phyloP scores from a whole-genome alignment of 2,797 vertebrate genomes.

The Valencia hispanica region DNA sequence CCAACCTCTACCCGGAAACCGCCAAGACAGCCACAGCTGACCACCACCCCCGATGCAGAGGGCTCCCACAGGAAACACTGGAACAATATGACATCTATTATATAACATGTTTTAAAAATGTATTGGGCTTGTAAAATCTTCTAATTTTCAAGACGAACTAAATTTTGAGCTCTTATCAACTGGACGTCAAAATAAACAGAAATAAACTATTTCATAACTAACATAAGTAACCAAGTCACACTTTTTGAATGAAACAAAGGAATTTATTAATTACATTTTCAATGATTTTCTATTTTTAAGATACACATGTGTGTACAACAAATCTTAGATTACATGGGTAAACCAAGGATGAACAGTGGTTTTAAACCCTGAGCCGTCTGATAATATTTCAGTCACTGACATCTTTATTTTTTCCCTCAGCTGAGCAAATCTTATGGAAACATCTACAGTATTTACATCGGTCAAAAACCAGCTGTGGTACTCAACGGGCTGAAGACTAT shows the following conservation, averaged over 20 bases:
- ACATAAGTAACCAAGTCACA: not conserved
- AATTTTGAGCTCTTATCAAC: not conserved
- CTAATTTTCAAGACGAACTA: not conserved
- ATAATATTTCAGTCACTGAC: not conserved
- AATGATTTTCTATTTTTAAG: not conserved
- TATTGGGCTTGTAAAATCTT: not conserved
- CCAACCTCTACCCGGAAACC: no score
- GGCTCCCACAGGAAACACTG: no score
- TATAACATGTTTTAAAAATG: not conserved
- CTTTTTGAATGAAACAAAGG: not conserved
- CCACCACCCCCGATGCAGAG: no score
- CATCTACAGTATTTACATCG: slow-evolving; percentile 75
- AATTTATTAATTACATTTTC: not conserved
- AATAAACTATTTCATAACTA: not conserved
- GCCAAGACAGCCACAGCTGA: no score
- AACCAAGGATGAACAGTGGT: not conserved
- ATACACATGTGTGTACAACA: not conserved
- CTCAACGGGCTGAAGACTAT: slow-evolving; percentile 80
- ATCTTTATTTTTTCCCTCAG: slow-evolving; percentile 42
- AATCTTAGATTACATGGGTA: not conserved
- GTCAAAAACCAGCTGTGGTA: slow-evolving; percentile 65
- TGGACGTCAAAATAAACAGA: not conserved
- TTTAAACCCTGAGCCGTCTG: not conserved
- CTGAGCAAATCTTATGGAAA: slow-evolving; percentile 73
- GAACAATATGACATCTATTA: no score